Evolutionary conservation across 2,888 invertebrate genomes (phyloP).

Genomic region (Timema podura): DNA sequence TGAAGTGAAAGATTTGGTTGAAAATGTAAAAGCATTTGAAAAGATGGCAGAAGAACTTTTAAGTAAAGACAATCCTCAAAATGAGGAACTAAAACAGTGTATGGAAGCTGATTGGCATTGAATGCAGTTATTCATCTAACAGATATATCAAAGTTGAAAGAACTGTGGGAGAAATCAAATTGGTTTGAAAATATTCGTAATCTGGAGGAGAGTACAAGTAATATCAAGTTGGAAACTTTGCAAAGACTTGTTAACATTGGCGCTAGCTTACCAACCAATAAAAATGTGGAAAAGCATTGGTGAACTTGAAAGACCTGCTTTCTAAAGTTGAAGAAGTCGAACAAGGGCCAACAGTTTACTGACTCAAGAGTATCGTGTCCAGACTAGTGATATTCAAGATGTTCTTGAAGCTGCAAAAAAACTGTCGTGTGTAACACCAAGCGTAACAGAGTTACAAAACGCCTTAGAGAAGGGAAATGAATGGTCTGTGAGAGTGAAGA

Average conservation of each 20-base stretch:
- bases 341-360: constrained; percentile 63
- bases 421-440: constrained; percentile 76
- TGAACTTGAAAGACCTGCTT: constrained; percentile 57
- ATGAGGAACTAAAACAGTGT: constrained; percentile 67
- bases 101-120: constrained; percentile 74
- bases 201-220: constrained; percentile 50
- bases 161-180: constrained; percentile 59
- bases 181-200: constrained; percentile 68
- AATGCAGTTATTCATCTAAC: constrained; percentile 50
- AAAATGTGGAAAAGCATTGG: constrained; percentile 63
- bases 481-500: constrained; percentile 50
- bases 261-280: constrained; percentile 60
- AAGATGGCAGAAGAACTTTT: constrained; percentile 61
- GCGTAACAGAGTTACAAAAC: constrained; percentile 66
- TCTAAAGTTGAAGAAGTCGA: constrained; percentile 74
- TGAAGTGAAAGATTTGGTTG: constrained; percentile 69
- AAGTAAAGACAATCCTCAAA: constrained; percentile 38
- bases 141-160: constrained; percentile 43
- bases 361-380: constrained; percentile 55
- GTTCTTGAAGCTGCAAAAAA: constrained; percentile 69
- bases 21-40: constrained; percentile 72
- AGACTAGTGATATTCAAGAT: constrained; percentile 61
- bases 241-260: constrained; percentile 63
- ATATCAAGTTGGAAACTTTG: constrained; percentile 52
- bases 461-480: constrained; percentile 68